Evolutionary conservation across 2,113 vertebrate species (phyloP).

Genomic region (Mormoops blainvillei): DNA sequence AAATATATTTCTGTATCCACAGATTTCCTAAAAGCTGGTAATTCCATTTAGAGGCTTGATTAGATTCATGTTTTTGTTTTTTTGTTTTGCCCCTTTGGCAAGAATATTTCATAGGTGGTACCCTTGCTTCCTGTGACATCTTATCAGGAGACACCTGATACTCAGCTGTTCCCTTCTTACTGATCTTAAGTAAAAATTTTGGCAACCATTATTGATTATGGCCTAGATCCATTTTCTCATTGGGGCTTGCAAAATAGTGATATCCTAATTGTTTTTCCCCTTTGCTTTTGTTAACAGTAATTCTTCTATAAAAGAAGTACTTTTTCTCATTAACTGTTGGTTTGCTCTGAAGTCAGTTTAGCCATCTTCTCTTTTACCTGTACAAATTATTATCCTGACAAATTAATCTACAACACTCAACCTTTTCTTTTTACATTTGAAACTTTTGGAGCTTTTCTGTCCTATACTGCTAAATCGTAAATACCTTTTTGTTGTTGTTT

Average conservation of each 20-base stretch:
- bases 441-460: background rate
- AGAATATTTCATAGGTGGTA: background rate
- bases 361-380: background rate
- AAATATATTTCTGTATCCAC: background rate
- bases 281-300: background rate
- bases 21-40: background rate
- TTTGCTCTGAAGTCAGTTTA: background rate
- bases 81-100: background rate
- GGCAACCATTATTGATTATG: background rate
- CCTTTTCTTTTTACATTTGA: background rate
- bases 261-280: background rate
- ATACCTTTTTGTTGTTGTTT: background rate
- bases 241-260: background rate
- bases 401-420: background rate
- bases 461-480: background rate
- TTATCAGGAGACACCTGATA: background rate
- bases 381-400: background rate
- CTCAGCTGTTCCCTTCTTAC: background rate
- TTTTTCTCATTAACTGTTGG: background rate
- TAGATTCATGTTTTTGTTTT: background rate
- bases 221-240: background rate
- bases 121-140: background rate
- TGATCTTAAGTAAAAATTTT: background rate
- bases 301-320: background rate
- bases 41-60: background rate